phyloP scores from a whole-genome alignment of 2,888 invertebrate species.

The Thecocarcelia acutangulata region DNA sequence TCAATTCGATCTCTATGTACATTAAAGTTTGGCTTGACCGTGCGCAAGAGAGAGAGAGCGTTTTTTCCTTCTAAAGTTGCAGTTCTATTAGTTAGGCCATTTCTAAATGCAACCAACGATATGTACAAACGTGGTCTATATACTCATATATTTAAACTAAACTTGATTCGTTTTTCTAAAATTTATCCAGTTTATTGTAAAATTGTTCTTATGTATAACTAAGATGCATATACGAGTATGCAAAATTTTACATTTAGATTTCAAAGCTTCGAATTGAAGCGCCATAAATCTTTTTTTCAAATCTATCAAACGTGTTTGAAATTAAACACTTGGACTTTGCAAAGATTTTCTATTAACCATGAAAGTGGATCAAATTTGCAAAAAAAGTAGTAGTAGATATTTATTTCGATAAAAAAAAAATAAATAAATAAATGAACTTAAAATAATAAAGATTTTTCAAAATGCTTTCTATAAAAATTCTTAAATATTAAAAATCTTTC shows the following conservation, averaged over 20 bases:
- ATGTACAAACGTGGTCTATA: too few relatives aligned
- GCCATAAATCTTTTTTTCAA: not conserved
- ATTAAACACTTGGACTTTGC: not conserved
- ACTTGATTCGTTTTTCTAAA: too few relatives aligned
- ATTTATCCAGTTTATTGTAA: too few relatives aligned
- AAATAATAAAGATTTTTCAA: not conserved
- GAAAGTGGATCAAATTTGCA: not conserved
- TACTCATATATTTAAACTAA: too few relatives aligned
- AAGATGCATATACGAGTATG: not conserved
- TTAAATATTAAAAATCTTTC: not conserved
- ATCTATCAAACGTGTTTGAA: not conserved
- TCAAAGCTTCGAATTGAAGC: not conserved
- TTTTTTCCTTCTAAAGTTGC: too few relatives aligned
- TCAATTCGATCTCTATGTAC: too few relatives aligned
- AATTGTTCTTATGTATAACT: not conserved
- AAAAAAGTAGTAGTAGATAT: too few relatives aligned
- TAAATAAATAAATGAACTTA: not conserved
- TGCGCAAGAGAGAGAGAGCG: too few relatives aligned
- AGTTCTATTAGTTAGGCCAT: too few relatives aligned
- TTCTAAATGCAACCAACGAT: too few relatives aligned
- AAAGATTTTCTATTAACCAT: not conserved
- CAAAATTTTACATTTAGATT: not conserved
- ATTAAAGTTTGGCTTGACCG: too few relatives aligned
- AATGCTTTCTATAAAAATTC: constrained; percentile 32
- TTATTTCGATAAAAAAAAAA: constrained; percentile 12